Percentiles rank a stretch among this genome's conserved stretches.
These are phyloP conservation scores for Pseudonaja textilis DNA, from an alignment of 2,113 vertebrate genomes.

Conservation along the genomic window DNA sequence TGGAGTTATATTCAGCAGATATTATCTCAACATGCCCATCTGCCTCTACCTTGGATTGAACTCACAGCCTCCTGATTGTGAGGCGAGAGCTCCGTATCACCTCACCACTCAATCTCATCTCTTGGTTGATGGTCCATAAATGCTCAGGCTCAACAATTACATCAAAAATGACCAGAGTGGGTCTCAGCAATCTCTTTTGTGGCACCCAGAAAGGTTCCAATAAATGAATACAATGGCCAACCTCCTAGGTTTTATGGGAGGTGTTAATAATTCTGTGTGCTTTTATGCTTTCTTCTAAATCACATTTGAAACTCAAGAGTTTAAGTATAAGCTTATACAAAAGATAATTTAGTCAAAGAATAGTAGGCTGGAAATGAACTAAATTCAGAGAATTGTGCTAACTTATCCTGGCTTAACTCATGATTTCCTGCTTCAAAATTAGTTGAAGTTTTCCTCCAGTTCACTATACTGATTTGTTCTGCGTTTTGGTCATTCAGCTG, in stretches of 20 bases:
- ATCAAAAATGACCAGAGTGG: neutral
- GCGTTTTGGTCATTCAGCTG: neutral
- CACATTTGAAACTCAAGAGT: neutral
- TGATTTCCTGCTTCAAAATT: neutral
- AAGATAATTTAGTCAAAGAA: neutral
- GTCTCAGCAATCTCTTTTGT: neutral
- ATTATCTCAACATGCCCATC: too few relatives aligned
- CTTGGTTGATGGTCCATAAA: neutral
- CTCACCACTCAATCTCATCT: neutral
- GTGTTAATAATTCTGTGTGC: neutral
- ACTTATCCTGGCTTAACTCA: neutral
- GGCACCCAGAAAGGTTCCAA: neutral
- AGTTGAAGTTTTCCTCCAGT: neutral
- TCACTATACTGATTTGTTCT: neutral
- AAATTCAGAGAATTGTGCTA: neutral
- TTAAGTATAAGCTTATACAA: neutral
- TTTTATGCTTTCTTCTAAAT: neutral
- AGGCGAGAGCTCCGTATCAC: too few relatives aligned
- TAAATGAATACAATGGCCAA: neutral
- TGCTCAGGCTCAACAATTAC: neutral
- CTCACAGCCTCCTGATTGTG: too few relatives aligned
- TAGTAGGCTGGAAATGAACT: neutral
- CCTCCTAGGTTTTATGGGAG: neutral
- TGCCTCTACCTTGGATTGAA: too few relatives aligned
- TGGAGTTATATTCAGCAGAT: too few relatives aligned